phyloP scores from a whole-genome alignment of 2,797 vertebrate genomes.

The Macroramphosus scolopax region DNA sequence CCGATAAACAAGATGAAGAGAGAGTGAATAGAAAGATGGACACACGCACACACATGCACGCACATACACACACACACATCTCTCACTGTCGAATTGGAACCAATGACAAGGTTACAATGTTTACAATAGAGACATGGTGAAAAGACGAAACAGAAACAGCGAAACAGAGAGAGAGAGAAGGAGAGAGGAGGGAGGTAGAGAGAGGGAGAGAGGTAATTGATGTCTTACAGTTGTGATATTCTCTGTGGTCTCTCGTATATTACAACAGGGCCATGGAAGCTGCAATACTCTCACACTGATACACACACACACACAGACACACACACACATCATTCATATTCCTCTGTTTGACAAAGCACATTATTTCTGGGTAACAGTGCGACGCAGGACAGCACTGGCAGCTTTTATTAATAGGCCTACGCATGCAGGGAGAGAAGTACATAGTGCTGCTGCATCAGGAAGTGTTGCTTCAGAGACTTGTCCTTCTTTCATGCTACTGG shows the following conservation, averaged over 20 bases:
- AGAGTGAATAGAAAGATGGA: slow-evolving; percentile 23
- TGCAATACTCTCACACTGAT: slow-evolving; percentile 46
- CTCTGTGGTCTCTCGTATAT: slow-evolving; percentile 66
- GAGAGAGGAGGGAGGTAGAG: slow-evolving; percentile 4
- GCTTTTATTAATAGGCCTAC: slow-evolving; percentile 68
- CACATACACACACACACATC: slow-evolving; percentile 43
- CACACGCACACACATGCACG: slow-evolving; percentile 19
- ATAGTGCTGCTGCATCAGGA: slow-evolving; percentile 43
- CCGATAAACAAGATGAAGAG: slow-evolving; percentile 22
- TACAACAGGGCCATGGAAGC: slow-evolving; percentile 66
- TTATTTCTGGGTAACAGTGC: slow-evolving; percentile 65
- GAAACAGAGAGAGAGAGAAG: slow-evolving; percentile 4
- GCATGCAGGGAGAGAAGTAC: slow-evolving; percentile 32
- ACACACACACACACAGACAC: slow-evolving; percentile 22
- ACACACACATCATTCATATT: slow-evolving; percentile 45
- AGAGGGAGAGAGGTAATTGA: slow-evolving; percentile 51
- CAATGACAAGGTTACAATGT: slow-evolving; percentile 61
- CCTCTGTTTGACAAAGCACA: slow-evolving; percentile 67
- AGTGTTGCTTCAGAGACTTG: slow-evolving; percentile 27
- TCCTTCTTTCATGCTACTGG: slow-evolving; percentile 34
- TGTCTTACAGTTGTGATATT: slow-evolving; percentile 66
- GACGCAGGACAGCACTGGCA: slow-evolving; percentile 51
- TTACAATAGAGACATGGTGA: slow-evolving; percentile 42
- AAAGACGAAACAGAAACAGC: not conserved
- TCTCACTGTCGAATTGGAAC: slow-evolving; percentile 57